These are phyloP conservation scores for Uria aalge DNA, from an alignment of 2,113 vertebrate species.

Conservation along the genomic window DNA sequence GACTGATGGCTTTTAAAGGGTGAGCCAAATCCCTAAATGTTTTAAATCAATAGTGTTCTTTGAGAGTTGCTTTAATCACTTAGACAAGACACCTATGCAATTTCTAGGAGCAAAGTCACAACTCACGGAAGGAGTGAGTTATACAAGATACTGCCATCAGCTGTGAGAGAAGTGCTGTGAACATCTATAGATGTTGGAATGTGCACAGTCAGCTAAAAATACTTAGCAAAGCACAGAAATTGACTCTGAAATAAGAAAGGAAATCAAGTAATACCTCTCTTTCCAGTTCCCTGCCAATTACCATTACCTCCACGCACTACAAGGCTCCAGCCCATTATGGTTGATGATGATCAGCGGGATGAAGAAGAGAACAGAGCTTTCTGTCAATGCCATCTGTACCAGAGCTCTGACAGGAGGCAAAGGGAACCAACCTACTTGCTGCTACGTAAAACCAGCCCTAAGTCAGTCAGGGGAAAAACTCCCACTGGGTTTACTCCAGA, in stretches of 20 bases:
- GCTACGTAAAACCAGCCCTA: not conserved
- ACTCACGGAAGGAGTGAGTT: not conserved
- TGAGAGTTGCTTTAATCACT: not conserved
- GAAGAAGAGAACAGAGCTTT: not conserved
- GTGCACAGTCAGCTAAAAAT: not conserved
- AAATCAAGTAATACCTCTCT: not conserved
- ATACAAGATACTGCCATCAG: not conserved
- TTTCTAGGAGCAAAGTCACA: not conserved
- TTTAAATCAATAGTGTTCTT: not conserved
- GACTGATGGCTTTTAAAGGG: not conserved
- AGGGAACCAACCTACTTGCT: not conserved
- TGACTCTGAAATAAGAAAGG: not conserved
- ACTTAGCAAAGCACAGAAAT: not conserved
- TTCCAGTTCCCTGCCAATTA: not conserved
- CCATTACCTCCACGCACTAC: not conserved
- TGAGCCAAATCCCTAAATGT: conserved; percentile 1
- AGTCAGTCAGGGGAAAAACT: not conserved
- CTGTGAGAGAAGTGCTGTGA: not conserved
- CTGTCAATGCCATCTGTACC: not conserved
- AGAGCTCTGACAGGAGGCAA: fast-evolving
- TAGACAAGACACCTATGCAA: not conserved
- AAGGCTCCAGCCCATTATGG: not conserved
- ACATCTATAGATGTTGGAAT: not conserved
- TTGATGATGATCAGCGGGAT: not conserved
- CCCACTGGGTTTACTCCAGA: not conserved